Evolutionary conservation across 2,113 vertebrate genomes (phyloP).

Genomic region (Prunella himalayana): DNA sequence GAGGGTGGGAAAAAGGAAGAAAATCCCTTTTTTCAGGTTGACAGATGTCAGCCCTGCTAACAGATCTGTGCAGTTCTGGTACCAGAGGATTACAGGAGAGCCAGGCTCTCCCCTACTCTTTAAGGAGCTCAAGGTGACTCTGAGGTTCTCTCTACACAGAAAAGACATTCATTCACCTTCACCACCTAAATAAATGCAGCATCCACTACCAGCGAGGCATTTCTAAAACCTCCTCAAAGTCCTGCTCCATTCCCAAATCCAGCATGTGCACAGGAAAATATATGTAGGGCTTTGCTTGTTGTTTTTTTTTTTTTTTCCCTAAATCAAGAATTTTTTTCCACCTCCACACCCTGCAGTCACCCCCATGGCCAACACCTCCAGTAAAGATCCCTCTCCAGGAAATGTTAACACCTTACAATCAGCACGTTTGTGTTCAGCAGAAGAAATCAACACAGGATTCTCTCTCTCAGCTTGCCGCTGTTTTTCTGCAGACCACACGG

Average conservation of each 20-base stretch:
- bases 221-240: not conserved
- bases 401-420: not conserved
- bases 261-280: not conserved
- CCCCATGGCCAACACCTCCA: rapidly evolving
- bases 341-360: not conserved
- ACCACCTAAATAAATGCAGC: not conserved
- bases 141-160: not conserved
- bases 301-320: too few relatives aligned
- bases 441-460: not conserved
- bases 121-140: not conserved
- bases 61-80: not conserved
- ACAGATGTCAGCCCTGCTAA: not conserved
- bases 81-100: not conserved
- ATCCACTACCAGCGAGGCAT: not conserved
- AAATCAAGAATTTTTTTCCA: not conserved
- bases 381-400: not conserved
- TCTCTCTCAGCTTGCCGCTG: not conserved
- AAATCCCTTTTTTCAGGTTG: not conserved
- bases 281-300: rapidly evolving
- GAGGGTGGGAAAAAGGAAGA: rapidly evolving
- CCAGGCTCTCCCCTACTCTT: not conserved
- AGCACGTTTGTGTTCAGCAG: rapidly evolving
- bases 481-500: not conserved
- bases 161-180: not conserved
- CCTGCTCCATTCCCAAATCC: not conserved